phyloP scores from a whole-genome alignment of 2,888 invertebrate species.

The Lasioglossum lativentre region DNA sequence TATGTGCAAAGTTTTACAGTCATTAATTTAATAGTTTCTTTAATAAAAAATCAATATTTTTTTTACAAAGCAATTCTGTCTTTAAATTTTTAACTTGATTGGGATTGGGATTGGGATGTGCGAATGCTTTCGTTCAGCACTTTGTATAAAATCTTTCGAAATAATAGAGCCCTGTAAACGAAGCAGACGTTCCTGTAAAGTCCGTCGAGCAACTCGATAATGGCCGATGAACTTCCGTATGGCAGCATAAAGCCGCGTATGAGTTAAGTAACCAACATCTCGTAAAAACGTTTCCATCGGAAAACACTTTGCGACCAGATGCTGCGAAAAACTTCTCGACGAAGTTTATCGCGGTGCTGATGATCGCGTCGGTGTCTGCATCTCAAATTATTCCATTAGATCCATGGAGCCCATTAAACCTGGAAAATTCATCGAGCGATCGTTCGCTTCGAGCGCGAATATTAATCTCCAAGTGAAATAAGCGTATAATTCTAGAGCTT shows the following conservation, averaged over 20 bases:
- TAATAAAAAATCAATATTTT: too few species aligned
- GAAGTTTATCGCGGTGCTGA: conserved; percentile 41
- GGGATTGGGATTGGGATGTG: too few species aligned
- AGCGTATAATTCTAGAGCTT: background rate
- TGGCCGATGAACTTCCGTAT: background rate
- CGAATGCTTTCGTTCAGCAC: background rate
- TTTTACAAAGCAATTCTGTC: too few species aligned
- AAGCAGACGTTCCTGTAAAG: background rate
- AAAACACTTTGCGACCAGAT: conserved; percentile 6
- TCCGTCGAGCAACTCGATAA: background rate
- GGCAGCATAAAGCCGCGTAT: background rate
- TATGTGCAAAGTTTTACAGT: too few species aligned
- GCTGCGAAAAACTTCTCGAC: conserved; percentile 47
- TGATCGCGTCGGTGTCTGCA: background rate
- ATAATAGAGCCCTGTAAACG: background rate
- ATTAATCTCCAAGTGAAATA: background rate
- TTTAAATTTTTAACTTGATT: too few species aligned
- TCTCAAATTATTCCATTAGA: conserved; percentile 1
- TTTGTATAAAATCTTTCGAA: background rate
- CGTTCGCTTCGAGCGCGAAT: background rate
- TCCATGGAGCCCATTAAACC: background rate
- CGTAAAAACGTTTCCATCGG: background rate
- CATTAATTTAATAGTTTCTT: too few species aligned
- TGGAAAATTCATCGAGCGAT: background rate
- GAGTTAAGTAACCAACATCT: background rate